Conservation (phyloP, 2,888 invertebrate species). For the Capitulum mitella region DNA sequence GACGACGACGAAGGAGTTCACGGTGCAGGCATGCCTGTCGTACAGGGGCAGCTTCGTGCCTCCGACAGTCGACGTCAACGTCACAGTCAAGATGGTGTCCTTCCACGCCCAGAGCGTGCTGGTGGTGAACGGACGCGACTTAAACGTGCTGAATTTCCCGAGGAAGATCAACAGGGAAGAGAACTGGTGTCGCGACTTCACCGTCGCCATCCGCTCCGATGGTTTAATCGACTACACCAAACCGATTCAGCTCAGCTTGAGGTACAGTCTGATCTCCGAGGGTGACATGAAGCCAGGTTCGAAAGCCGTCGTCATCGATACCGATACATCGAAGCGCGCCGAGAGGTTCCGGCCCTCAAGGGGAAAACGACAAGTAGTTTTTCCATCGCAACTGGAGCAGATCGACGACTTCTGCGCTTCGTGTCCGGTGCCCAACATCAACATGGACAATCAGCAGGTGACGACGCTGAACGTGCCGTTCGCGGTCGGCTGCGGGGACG, state of each 20-base stretch:
- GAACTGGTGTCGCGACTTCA: not conserved
- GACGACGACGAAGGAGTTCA: slow-evolving; percentile 36
- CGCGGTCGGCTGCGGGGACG: slow-evolving; percentile 51
- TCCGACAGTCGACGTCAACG: no score
- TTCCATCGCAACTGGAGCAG: not conserved
- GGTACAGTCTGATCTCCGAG: not conserved
- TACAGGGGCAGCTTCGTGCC: slow-evolving; percentile 36
- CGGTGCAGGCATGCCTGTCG: slow-evolving; percentile 38
- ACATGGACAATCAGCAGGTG: slow-evolving; percentile 26
- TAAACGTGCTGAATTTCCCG: no score
- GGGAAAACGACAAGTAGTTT: not conserved
- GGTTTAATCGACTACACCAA: not conserved
- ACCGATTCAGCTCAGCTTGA: not conserved
- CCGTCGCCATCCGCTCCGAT: not conserved
- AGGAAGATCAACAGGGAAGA: not conserved
- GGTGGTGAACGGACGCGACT: not conserved
- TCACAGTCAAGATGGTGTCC: not conserved
- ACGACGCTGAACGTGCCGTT: slow-evolving; percentile 37
- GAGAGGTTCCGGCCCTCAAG: not conserved
- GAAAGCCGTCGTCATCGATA: not conserved
- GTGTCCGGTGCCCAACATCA: slow-evolving; percentile 35
- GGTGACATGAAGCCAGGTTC: not conserved
- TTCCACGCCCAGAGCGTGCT: not conserved
- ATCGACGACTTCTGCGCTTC: slow-evolving; percentile 35
- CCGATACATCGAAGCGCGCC: not conserved